Evolutionary conservation across 2,113 vertebrate species (phyloP).

Genomic region (Porphyrio hochstetteri): DNA sequence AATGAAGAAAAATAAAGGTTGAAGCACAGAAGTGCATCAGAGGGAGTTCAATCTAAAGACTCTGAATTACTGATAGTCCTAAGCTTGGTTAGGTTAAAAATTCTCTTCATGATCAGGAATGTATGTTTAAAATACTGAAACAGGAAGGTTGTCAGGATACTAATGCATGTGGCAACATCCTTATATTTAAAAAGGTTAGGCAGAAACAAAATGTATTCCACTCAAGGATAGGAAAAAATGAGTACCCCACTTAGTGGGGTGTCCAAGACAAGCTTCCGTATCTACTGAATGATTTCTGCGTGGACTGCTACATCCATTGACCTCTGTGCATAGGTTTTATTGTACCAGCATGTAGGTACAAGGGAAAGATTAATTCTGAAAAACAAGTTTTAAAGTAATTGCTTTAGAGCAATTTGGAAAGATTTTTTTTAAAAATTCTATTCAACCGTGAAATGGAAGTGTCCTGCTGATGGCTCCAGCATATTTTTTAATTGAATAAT

Average conservation of each 20-base stretch:
- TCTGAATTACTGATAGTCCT: background rate
- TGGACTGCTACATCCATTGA: background rate
- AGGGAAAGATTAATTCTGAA: background rate
- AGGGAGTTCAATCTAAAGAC: background rate
- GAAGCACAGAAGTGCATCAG: background rate
- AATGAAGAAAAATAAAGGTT: background rate
- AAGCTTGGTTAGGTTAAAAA: background rate
- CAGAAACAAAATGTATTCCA: background rate
- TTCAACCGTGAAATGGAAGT: conserved; percentile 35
- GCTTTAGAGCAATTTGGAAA: conserved; percentile 34
- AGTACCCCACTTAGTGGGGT: background rate
- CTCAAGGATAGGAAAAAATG: background rate
- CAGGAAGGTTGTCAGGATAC: background rate
- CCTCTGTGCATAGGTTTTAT: background rate
- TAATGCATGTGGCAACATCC: background rate
- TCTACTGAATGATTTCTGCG: background rate
- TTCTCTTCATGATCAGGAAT: background rate
- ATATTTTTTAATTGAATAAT: conserved; percentile 61
- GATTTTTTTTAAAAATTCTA: background rate
- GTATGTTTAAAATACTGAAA: background rate
- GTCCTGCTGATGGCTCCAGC: conserved; percentile 46
- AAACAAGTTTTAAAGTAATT: conserved; percentile 36
- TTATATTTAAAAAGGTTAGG: background rate
- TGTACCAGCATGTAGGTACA: background rate
- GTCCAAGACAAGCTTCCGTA: background rate